Evolutionary conservation across 2,113 vertebrate genomes (phyloP), one percentile per base, ranked within the genome.

Genomic region (Chamaetylas fuelleborni): DNA sequence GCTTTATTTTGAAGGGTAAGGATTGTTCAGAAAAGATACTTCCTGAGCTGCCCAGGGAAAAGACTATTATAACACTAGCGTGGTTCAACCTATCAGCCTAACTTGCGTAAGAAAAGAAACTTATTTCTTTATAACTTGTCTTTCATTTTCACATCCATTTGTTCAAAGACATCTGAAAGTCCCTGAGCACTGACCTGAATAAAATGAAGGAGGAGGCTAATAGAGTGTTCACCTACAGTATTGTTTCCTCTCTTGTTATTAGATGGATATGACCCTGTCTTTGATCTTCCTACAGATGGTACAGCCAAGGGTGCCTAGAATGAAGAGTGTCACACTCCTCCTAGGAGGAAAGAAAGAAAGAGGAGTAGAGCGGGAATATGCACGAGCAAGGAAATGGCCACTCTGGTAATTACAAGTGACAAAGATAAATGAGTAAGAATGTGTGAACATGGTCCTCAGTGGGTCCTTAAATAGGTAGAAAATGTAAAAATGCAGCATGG

Each of bases 81-180:
- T 95, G 65, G 74, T 80, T 91, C 93, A 94, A 62, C 83, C 91
- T 73, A 97, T 95, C 95, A 92, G 78, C 84, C 88, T 93, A 93
- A 76, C 87, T 96, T 94, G 95, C 12, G 48, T 90, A 94, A 94
- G 86, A 95, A 97, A 93, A 96, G 89, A 87, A 96, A 95, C 86
- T 96, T 94, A 91, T 95, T 96, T 92, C 92, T 95, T 97, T 96
- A 84, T 88, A 96, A 93, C 78, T 94, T 95, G 92, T 92, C 90
- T 97, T 97, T 97, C 96, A 96, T 96, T 97, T 95, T 96, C 95
- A 92, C 93, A 97, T 96, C 94, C 90, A 85, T 96, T 93, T 96
- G 80, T 95, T 95, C 92, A 97, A 95, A 97, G 92, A 82, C 95
- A 93, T 94, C 58, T 69, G 79, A 78, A 95, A 82, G 47, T 91